Percentiles rank a stretch among this genome's conserved stretches.
phyloP scores from a whole-genome alignment of 2,113 vertebrate genomes.

The Tupaia chinensis region DNA sequence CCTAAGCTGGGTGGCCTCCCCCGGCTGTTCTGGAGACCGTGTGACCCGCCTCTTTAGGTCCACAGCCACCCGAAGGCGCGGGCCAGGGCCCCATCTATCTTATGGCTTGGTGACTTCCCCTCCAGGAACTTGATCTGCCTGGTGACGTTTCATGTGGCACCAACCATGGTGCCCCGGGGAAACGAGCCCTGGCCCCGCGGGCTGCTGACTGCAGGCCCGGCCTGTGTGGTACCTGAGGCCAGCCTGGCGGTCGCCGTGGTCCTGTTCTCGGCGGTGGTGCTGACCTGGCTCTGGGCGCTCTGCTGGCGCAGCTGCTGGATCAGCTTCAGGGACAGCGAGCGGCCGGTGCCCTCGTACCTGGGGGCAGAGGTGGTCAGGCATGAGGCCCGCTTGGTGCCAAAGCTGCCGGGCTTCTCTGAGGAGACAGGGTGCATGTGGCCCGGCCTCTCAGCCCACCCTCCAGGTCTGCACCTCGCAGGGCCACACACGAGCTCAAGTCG shows the following conservation, averaged over 20 bases:
- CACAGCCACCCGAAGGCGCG: background rate
- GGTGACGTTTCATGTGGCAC: too few relatives aligned
- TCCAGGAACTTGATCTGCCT: background rate
- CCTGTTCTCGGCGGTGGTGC: conserved; percentile 94
- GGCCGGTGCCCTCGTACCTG: conserved; percentile 98
- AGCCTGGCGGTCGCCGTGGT: conserved; percentile 90
- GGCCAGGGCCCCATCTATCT: background rate
- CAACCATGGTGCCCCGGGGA: background rate
- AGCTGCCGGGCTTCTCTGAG: too few relatives aligned
- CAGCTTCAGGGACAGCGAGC: conserved; percentile 97
- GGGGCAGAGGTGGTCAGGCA: conserved; percentile 1
- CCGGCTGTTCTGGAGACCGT: too few relatives aligned
- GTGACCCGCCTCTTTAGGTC: background rate
- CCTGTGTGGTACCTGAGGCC: conserved; percentile 89
- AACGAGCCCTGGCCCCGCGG: background rate
- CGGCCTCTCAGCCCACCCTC: too few relatives aligned
- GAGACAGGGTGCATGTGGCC: background rate
- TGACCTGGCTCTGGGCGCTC: conserved; percentile 94
- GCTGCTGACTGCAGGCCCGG: background rate
- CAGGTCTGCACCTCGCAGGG: too few relatives aligned
- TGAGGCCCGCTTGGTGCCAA: accelerated
- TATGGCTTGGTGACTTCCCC: background rate
- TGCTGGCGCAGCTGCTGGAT: conserved; percentile 98
- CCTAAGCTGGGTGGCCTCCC: background rate
- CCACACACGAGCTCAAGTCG: too few relatives aligned